Conservation (phyloP, 2,113 vertebrate species). For the Takifugu flavidus region DNA sequence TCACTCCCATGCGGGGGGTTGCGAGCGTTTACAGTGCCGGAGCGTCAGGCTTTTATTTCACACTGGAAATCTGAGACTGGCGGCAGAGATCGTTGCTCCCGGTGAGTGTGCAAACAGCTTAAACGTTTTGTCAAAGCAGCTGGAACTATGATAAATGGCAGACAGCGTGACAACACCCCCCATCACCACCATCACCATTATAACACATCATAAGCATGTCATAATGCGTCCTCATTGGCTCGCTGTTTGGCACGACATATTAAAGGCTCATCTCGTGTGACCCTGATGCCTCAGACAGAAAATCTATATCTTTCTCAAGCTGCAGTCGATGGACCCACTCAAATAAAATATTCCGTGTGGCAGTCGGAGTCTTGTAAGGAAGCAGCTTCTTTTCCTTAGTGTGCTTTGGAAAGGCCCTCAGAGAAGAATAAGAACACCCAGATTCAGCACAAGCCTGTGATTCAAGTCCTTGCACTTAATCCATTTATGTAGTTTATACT, state of each 20-base stretch:
- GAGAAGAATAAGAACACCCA: constrained; percentile 45
- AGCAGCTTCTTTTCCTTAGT: constrained; percentile 32
- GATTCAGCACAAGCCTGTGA: constrained; percentile 13
- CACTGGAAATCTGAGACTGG: constrained; percentile 49
- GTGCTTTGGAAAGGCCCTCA: constrained; percentile 30
- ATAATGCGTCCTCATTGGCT: constrained; percentile 45
- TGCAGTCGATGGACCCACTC: constrained; percentile 8
- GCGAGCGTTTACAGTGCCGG: no score
- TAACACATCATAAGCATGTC: constrained; percentile 45
- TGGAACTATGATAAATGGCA: constrained; percentile 51
- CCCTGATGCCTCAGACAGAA: constrained; percentile 44
- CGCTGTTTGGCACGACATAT: constrained; percentile 44
- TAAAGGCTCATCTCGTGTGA: constrained; percentile 49
- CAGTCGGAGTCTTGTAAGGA: constrained; percentile 12
- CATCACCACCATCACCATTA: constrained; percentile 18
- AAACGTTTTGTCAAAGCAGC: constrained; percentile 24
- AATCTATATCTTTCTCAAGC: constrained; percentile 50
- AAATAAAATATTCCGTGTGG: no score
- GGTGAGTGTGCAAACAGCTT: constrained; percentile 49
- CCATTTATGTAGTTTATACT: constrained; percentile 37
- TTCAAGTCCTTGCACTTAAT: constrained; percentile 32
- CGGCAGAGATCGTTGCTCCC: constrained; percentile 33
- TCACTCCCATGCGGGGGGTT: neutral
- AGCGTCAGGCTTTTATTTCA: constrained; percentile 13
- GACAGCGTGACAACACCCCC: constrained; percentile 30